Evolutionary conservation across 2,888 invertebrate species (phyloP), one percentile per base, ranked within the genome.

Genomic region (Drosophila rubida): DNA sequence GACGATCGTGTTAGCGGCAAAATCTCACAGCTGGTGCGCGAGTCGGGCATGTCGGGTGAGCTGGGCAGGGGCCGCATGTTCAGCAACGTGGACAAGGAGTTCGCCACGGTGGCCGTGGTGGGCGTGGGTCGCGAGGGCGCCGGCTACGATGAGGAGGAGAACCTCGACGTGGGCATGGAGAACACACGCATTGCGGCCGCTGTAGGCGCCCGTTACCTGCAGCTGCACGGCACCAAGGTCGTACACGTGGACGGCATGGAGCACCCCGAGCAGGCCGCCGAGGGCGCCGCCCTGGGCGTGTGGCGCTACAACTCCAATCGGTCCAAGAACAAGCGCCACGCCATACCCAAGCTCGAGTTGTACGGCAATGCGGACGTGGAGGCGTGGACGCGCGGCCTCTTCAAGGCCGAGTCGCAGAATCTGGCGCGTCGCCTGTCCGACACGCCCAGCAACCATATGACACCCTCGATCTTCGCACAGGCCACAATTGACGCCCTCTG

Each of bases 391-490:
- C 90, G 94, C 14, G 96, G 96, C 0, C 89, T 93, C 6, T 93
- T 94, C 65, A 94, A 95, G 88, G 95, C 95, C 0, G 94, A 95
- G 64, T 95, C 95, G 0, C 96, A 96, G 91, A 96, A 96, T 89
- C 92, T 95, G 85, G 95, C 95, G 0, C 92, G 96, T 8, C 92
- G 93, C 53, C 91, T 96, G 2, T 93, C 94, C 78, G 96, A 96
- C 84, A 94, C 94, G 4, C 96, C 96, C 0, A 94, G 95, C 9
- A 96, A 96, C 90, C 92, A 94, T 77, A 94, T 96, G 94, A 96
- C 96, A 0, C 96, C 96, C 0, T 93, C 95, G 0, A 93, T 94
- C 60, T 96, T 96, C 90, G 94, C 95, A 0, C 93, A 95, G 89
- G 91, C 94, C 0, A 93, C 94, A n/a, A 93, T 95, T 1, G 94